phyloP scores from a whole-genome alignment of 2,113 vertebrate genomes.

The Hyla sarda region DNA sequence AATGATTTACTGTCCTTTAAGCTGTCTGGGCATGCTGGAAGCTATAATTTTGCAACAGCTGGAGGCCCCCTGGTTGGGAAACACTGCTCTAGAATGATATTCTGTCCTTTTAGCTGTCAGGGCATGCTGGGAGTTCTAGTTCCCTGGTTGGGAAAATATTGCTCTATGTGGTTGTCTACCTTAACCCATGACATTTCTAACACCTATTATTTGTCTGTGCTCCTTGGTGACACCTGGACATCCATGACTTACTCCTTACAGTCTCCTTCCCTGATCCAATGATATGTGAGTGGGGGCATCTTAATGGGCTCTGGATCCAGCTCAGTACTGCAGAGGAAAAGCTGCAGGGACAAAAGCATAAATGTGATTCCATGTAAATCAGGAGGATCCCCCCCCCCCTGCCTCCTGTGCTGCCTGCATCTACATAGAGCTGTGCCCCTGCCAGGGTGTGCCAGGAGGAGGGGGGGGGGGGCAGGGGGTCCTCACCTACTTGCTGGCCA shows the following conservation, averaged over 20 bases:
- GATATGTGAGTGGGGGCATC: not conserved
- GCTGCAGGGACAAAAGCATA: not conserved
- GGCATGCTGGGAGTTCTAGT: no score
- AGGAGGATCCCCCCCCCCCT: not conserved
- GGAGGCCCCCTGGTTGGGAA: no score
- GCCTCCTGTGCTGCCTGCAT: not conserved
- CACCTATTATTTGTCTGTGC: not conserved
- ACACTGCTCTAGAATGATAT: no score
- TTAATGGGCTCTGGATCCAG: not conserved
- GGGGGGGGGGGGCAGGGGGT: not conserved
- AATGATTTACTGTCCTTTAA: no score
- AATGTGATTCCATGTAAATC: not conserved
- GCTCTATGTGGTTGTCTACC: no score
- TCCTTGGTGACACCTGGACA: not conserved
- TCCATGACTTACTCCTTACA: not conserved
- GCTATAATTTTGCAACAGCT: no score
- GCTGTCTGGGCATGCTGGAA: no score
- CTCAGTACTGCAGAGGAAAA: constrained; percentile 30
- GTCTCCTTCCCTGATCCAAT: not conserved
- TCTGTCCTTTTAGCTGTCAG: no score
- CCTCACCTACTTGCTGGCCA: constrained; percentile 20
- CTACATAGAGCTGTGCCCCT: no score
- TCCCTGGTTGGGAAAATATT: no score
- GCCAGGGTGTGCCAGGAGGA: not conserved
- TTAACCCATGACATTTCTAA: not conserved